Evolutionary conservation across 2,113 vertebrate genomes (phyloP).

Genomic region (Raja brachyura): DNA sequence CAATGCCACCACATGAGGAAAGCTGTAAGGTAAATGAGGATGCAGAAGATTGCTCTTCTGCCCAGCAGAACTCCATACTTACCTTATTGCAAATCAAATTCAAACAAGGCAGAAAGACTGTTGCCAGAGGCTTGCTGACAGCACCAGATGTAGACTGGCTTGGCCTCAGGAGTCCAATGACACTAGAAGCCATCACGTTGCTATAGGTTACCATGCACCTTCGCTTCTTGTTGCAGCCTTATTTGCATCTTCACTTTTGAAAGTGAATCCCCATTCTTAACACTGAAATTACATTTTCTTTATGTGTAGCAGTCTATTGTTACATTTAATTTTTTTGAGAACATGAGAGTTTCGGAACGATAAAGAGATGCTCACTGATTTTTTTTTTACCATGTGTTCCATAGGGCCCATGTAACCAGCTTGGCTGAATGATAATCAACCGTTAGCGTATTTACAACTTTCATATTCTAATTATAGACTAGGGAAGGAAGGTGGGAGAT

Average conservation of each 20-base stretch:
- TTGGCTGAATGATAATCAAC: no score
- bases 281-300: not conserved
- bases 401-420: no score
- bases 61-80: not conserved
- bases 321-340: not conserved
- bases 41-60: not conserved
- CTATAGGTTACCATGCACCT: not conserved
- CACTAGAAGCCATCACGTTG: not conserved
- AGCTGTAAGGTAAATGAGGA: not conserved
- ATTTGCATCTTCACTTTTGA: not conserved
- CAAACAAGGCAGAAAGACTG: not conserved
- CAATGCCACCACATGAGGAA: not conserved
- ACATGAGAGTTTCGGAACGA: not conserved
- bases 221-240: not conserved
- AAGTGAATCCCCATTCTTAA: not conserved
- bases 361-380: not conserved
- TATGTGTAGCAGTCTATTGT: not conserved
- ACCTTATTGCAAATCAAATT: conserved; percentile 12
- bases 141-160: not conserved
- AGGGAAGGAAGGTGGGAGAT: no score
- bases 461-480: no score
- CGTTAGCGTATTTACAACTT: no score
- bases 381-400: not conserved
- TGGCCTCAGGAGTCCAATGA: conserved; percentile 13
- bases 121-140: not conserved